These are phyloP conservation scores for Gryon sp. DNA, from an alignment of 1,140 invertebrate species.

Conservation along the genomic window DNA sequence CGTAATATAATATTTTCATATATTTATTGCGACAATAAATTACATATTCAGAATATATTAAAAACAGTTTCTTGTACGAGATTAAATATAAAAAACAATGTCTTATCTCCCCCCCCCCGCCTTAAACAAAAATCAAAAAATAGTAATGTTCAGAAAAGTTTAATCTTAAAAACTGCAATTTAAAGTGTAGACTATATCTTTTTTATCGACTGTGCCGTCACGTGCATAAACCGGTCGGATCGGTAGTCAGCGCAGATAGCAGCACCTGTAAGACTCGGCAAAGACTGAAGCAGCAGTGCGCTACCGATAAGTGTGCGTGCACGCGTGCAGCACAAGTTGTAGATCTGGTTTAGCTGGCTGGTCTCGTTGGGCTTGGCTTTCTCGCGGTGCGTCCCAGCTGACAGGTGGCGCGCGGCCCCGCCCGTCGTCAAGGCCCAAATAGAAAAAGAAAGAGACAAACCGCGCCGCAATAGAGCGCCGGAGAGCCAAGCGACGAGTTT, in stretches of 20 bases:
- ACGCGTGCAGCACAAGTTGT: conserved; percentile 9
- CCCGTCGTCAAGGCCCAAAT: conserved; percentile 73
- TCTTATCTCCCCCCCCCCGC: no score
- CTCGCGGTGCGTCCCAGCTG: conserved; percentile 29
- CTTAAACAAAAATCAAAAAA: no score
- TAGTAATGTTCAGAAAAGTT: no score
- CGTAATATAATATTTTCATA: no score
- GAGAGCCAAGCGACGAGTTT: conserved; percentile 65
- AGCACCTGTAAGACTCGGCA: conserved; percentile 38
- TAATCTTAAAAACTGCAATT: no score
- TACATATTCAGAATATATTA: no score
- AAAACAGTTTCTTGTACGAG: no score
- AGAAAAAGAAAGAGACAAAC: conserved; percentile 72
- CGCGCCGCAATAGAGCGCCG: conserved; percentile 66
- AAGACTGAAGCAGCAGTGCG: not conserved
- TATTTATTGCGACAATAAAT: no score
- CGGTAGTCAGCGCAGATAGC: conserved; percentile 36
- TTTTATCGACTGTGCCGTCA: conserved; percentile 42
- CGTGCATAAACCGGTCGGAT: conserved; percentile 23
- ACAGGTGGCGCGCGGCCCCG: conserved; percentile 47
- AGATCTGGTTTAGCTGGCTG: conserved; percentile 30
- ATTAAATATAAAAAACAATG: no score
- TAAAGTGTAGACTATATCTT: no score
- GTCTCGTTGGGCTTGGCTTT: conserved; percentile 38
- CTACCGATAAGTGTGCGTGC: conserved; percentile 26